Base-by-base conservation (phyloP, 2,888 invertebrate species). In the Nycteola revayana region DNA sequence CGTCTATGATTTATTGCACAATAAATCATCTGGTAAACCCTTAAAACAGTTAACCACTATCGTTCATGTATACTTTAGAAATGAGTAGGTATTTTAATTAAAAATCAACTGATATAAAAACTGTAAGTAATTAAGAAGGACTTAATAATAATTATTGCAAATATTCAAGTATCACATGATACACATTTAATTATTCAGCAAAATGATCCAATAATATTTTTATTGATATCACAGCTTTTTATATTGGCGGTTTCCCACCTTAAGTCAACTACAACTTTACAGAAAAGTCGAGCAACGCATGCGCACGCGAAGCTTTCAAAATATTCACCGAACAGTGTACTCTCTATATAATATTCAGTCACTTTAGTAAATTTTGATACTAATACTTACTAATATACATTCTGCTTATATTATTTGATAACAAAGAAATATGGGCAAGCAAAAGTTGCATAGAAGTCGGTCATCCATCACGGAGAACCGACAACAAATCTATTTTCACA, bases 201-300 rank as follows among this genome's bases (percentile, higher is more conserved):
- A 55, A 56, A 55, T 63, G 63, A 67, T 67, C 73, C 74, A 78
- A 76, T 70, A 64, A 75, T 72, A 82, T n/a, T n/a, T n/a, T n/a
- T n/a, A 84, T 82, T 79, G 80, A 84, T 87, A 87, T 87, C 87
- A 87, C 87, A 87, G 87, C 84, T 80, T 80, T 85, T 83, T 77
- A 70, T 77, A 78, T 73, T 69, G 69, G 70, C 76, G 75, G 53
- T 60, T 63, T 57, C 61, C 62, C 71, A 74, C 71, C 75, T 55
- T 67, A 59, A 64, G 63, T 66, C 66, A 72, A 66, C 58, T 68
- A 74, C 71, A 72, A 44, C 59, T 49, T 36, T 42, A 38, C 51
- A 54, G 56, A 60, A 52, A 62, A 65, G 61, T 55, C 61, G 56
- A 59, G 63, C 59, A 35, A 54, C 51, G 48, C 44, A 42, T 34